Evolutionary conservation across 30 jellyfish, hydroid and myxozoan genomes (phyloP).

Genomic region (Mastigias papua): DNA sequence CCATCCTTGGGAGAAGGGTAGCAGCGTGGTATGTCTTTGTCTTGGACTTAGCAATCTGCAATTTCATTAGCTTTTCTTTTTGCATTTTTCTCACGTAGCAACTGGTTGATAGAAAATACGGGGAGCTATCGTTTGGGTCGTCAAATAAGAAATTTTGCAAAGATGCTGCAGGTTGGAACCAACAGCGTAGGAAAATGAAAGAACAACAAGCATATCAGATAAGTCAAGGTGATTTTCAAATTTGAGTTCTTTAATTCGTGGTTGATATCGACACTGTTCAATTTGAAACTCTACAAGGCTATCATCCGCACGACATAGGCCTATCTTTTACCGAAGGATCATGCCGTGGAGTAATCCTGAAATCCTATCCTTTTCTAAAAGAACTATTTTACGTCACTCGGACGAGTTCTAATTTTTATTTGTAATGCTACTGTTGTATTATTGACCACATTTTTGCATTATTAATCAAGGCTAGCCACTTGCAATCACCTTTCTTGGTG

Average conservation of each 20-base stretch:
- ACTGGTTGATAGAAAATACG: slow-evolving; percentile 16
- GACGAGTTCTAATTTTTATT: background rate
- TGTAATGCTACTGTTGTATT: no score
- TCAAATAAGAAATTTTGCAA: background rate
- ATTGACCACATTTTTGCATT: no score
- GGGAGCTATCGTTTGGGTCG: slow-evolving; percentile 9
- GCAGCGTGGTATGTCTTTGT: background rate
- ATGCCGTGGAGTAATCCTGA: no score
- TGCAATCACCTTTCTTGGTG: no score
- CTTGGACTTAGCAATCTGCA: background rate
- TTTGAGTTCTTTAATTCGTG: background rate
- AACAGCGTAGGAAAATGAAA: background rate
- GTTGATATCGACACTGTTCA: background rate
- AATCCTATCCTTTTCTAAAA: no score
- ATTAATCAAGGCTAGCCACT: no score
- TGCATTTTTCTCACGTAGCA: background rate
- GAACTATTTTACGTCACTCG: background rate
- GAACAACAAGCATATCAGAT: slow-evolving; percentile 31
- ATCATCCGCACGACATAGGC: no score
- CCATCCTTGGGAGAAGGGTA: no score
- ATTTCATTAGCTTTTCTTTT: background rate
- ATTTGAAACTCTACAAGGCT: background rate
- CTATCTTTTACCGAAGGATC: no score
- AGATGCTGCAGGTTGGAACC: background rate
- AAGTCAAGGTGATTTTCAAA: slow-evolving; percentile 25